Evolutionary conservation across 2,113 vertebrate genomes (phyloP), one percentile per base, ranked within the genome.

Genomic region (Orthonyx spaldingii): DNA sequence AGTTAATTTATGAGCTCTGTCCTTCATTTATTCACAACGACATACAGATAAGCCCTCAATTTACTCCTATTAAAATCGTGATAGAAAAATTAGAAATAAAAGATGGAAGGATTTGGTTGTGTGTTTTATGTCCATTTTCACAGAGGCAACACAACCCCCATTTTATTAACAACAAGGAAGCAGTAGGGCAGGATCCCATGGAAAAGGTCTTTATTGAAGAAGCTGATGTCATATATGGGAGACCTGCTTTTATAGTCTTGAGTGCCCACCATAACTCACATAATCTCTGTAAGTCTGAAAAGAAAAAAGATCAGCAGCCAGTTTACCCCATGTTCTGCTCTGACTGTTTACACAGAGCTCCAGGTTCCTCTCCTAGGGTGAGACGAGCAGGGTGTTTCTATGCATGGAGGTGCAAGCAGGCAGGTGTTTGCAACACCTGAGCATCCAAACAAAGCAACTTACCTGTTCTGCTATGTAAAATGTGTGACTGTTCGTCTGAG

Each of bases 381-480:
- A 63, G 52, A 56, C 0, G 2, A 44, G 19, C 5, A 75, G 19
- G 1, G 2, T 37, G 33, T 32, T 93, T 41, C 59, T 59, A 24
- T 6, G 37, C 63, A 59, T 1, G 1, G 47, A 66, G 13, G 30
- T 35, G 46, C 47, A 89, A 93, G 47, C 52, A 78, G 60, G 41
- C 41, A 61, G 26, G 37, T 78, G 65, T 30, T 28, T 57, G 60
- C 57, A 90, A 47, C 49, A 66, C 37, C 35, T 61, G 32, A 89
- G 47, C 57, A 64, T 16, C 13, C 56, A 78, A 84, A 77, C 16
- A 55, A 52, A 57, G 28, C 27, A 28, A n/a, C 95, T 98, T 78
- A 98, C 99, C 98, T 99, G 99, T 91, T 99, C 99, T 6, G 99
- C 98, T 47, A 99, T 98, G 98, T 99, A 99, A 98, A 99, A 99